Percentiles rank a stretch among this genome's conserved stretches.
Evolutionary conservation across 2,888 invertebrate species (phyloP).

Genomic region (Philaethria dido): DNA sequence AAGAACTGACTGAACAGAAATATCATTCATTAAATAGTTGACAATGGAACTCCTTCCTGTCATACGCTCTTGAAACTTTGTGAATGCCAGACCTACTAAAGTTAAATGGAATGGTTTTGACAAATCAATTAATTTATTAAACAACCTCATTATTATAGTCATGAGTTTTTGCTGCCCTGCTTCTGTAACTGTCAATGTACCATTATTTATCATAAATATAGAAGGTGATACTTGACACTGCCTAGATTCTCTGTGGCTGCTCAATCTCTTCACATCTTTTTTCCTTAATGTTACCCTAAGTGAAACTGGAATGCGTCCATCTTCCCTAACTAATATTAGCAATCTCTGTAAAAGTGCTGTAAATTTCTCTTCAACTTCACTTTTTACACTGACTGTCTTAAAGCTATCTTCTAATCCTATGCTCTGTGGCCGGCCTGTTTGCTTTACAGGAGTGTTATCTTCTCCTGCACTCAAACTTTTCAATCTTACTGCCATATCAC

Average conservation of each 20-base stretch:
- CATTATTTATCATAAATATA: conserved; percentile 81
- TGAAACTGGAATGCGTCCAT: conserved; percentile 90
- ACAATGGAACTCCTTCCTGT: conserved; percentile 88
- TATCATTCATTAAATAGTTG: conserved; percentile 89
- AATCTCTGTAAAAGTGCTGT: conserved; percentile 87
- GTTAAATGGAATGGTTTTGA: conserved; percentile 91
- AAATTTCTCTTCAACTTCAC: conserved; percentile 89
- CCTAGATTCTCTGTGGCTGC: conserved; percentile 89
- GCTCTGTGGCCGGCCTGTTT: conserved; percentile 90
- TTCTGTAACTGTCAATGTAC: conserved; percentile 77
- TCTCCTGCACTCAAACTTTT: conserved; percentile 89
- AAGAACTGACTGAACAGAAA: conserved; percentile 90
- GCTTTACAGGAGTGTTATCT: conserved; percentile 88
- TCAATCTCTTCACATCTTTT: conserved; percentile 86
- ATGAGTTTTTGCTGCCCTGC: conserved; percentile 86
- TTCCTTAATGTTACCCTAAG: conserved; percentile 90
- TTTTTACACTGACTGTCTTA: conserved; percentile 87
- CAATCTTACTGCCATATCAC: conserved; percentile 87
- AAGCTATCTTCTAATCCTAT: conserved; percentile 92
- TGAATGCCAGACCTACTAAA: conserved; percentile 91
- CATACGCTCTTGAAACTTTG: conserved; percentile 90
- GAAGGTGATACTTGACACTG: conserved; percentile 89
- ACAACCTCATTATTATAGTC: conserved; percentile 88
- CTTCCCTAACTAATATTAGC: conserved; percentile 88
- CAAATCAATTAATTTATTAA: conserved; percentile 88